These are phyloP conservation scores for Nymphalis polychloros DNA, from an alignment of 2,888 invertebrate genomes.

Conservation along the genomic window DNA sequence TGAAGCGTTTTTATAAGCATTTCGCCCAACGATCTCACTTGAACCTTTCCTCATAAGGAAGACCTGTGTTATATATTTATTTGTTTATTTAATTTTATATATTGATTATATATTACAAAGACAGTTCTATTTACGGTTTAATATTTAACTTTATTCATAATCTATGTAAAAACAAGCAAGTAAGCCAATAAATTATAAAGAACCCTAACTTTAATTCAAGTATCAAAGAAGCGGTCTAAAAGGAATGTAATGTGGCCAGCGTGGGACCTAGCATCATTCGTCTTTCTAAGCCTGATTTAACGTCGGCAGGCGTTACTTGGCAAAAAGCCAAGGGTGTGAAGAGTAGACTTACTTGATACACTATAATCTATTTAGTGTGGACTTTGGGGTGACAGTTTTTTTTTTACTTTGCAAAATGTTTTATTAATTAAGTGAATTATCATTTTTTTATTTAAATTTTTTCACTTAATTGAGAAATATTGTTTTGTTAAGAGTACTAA, in stretches of 20 bases:
- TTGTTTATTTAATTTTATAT: no score
- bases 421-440: background rate
- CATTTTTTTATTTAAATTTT: no score
- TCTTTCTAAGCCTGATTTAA: slow-evolving; percentile 39
- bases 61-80: no score
- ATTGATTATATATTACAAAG: no score
- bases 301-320: slow-evolving; percentile 30
- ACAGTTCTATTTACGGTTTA: no score
- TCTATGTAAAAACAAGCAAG: background rate
- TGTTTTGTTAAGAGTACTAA: no score
- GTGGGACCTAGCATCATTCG: slow-evolving; percentile 33
- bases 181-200: slow-evolving; percentile 10
- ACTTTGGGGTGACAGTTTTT: slow-evolving; percentile 16
- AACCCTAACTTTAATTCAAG: slow-evolving; percentile 20
- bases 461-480: no score
- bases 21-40: no score
- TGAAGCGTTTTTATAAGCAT: no score
- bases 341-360: slow-evolving; percentile 14
- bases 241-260: slow-evolving; percentile 34
- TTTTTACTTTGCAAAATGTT: background rate
- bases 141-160: background rate
- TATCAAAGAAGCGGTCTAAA: slow-evolving; percentile 27
- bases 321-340: slow-evolving; percentile 28
- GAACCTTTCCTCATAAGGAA: no score
- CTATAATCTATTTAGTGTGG: slow-evolving; percentile 13